These are phyloP conservation scores for Anguilla marmorata DNA, from an alignment of 2,797 vertebrate species.

Conservation along the genomic window DNA sequence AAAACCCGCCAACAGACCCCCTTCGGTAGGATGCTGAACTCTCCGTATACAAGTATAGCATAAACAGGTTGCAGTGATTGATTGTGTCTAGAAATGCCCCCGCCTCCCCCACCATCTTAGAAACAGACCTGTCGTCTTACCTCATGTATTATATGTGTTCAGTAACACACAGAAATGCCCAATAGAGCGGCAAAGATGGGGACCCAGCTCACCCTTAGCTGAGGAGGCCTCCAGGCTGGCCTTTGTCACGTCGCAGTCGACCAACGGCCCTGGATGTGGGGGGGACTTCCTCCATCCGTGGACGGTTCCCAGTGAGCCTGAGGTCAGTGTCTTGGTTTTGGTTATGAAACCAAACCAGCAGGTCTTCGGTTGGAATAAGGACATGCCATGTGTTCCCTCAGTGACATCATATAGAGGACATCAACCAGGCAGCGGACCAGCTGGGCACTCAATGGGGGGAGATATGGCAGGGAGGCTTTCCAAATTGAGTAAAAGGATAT, in stretches of 20 bases:
- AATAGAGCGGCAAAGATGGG: too few relatives aligned
- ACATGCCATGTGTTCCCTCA: too few relatives aligned
- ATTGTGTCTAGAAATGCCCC: too few relatives aligned
- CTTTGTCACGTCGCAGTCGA: not conserved
- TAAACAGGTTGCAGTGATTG: not conserved
- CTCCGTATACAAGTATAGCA: not conserved
- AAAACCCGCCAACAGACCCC: not conserved
- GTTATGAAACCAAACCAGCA: not conserved
- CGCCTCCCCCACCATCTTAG: too few relatives aligned
- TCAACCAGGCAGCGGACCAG: not conserved
- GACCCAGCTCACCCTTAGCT: too few relatives aligned
- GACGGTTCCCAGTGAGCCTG: not conserved
- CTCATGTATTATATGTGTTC: too few relatives aligned
- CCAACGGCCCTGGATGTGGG: not conserved
- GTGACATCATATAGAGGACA: too few relatives aligned
- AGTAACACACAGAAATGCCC: too few relatives aligned
- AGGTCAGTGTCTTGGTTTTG: not conserved
- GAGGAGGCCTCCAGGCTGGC: too few relatives aligned
- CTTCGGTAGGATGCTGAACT: not conserved
- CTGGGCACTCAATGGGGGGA: not conserved
- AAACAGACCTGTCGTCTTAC: too few relatives aligned
- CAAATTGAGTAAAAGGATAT: not conserved
- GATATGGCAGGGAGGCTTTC: not conserved
- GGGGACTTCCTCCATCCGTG: not conserved
- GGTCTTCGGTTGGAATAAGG: not conserved